Percentiles rank a stretch among this genome's conserved stretches.
phyloP scores from a whole-genome alignment of 37 sponge, comb jelly and placozoan species.

The Cliona cf. orientalis region DNA sequence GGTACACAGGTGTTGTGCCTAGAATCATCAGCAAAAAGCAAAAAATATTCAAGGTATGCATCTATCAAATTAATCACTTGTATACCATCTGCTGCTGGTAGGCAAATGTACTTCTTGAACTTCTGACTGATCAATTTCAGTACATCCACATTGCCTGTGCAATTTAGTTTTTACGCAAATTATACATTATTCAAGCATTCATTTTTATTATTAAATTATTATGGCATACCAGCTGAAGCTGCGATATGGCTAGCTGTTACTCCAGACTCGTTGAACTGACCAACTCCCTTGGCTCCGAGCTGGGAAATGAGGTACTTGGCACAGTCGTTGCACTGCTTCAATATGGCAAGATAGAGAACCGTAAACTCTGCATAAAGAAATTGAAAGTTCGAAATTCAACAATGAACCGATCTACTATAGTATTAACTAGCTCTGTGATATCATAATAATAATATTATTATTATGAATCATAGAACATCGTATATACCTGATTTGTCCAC shows the following conservation, averaged over 20 bases:
- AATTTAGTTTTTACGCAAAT: neutral
- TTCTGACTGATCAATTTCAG: conserved; percentile 55
- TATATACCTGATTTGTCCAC: conserved; percentile 24
- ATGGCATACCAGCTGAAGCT: conserved; percentile 63
- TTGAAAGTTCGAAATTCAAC: neutral
- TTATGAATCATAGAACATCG: neutral
- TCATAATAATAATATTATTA: too few relatives aligned
- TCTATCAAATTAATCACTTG: neutral
- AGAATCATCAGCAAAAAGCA: neutral
- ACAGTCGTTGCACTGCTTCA: conserved; percentile 55
- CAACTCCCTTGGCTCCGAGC: conserved; percentile 55
- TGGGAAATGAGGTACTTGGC: conserved; percentile 67
- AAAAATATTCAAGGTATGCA: neutral
- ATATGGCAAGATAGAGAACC: conserved; percentile 67
- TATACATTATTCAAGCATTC: neutral
- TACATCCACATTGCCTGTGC: conserved; percentile 75
- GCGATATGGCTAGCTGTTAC: conserved; percentile 78
- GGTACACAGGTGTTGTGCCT: conserved; percentile 83
- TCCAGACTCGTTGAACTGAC: conserved; percentile 61
- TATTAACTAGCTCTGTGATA: neutral
- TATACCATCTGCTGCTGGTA: conserved; percentile 69
- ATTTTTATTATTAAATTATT: neutral
- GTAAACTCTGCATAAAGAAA: conserved; percentile 53
- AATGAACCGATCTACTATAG: neutral
- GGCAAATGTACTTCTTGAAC: conserved; percentile 49